These are phyloP conservation scores for Xerus inauris DNA, from an alignment of 2,113 vertebrate species.

Conservation along the genomic window DNA sequence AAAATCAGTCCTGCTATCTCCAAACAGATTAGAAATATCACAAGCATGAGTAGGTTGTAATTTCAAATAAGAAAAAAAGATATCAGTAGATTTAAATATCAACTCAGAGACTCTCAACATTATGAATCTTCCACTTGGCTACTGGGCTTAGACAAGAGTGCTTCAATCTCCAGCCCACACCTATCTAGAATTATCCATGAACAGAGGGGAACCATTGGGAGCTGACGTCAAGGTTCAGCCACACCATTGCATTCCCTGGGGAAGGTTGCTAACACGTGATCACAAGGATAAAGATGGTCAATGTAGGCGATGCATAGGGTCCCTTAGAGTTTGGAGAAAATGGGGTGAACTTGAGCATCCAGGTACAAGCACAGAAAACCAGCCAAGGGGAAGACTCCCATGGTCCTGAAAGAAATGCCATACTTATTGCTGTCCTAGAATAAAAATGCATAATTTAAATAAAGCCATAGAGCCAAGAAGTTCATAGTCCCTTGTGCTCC, in stretches of 20 bases:
- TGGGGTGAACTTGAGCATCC: neutral
- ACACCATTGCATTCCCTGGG: neutral
- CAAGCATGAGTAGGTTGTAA: constrained; percentile 33
- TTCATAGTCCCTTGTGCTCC: neutral
- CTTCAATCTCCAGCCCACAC: neutral
- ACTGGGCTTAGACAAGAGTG: neutral
- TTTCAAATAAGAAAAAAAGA: neutral
- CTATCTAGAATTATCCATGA: neutral
- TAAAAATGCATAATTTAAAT: neutral
- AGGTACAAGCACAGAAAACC: neutral
- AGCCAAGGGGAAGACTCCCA: neutral
- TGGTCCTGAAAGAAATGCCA: constrained; percentile 22
- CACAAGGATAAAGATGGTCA: neutral
- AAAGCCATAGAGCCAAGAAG: neutral
- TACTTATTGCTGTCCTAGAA: neutral
- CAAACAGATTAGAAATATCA: constrained; percentile 54
- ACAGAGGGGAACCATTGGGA: neutral
- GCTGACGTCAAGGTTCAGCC: neutral
- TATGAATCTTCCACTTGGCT: neutral
- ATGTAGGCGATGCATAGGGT: neutral
- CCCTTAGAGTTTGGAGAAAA: neutral
- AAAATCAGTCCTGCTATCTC: constrained; percentile 42
- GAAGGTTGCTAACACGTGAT: fast-evolving
- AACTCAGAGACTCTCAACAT: constrained; percentile 28
- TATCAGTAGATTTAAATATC: constrained; percentile 45